Percentiles rank a stretch among this genome's conserved stretches.
Evolutionary conservation across 2,888 invertebrate genomes (phyloP).

Genomic region (Clitarchus hookeri): DNA sequence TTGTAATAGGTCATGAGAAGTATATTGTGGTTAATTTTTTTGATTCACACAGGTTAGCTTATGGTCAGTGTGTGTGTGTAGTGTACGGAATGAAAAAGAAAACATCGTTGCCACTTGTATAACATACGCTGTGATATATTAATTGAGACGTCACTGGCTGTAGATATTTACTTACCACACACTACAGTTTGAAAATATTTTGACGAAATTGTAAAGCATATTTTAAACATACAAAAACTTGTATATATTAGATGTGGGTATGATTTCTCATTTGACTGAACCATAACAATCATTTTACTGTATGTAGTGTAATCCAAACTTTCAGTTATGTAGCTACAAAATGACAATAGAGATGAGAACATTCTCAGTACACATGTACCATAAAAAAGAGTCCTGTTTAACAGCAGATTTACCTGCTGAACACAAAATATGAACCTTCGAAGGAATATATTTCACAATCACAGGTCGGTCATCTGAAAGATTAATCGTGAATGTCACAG

Average conservation of each 20-base stretch:
- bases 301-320: background rate
- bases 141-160: background rate
- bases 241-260: background rate
- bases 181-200: background rate
- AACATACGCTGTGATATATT: constrained; percentile 9
- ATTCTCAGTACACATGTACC: background rate
- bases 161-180: background rate
- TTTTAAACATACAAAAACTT: background rate
- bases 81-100: background rate
- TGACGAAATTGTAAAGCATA: background rate
- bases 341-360: background rate
- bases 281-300: background rate
- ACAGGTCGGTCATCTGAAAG: background rate
- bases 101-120: background rate
- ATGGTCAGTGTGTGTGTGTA: background rate
- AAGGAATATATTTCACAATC: background rate
- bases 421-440: background rate
- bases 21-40: background rate
- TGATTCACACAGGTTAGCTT: background rate
- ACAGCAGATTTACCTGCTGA: background rate
- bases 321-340: background rate
- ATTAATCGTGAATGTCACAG: background rate
- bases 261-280: background rate
- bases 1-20: background rate
- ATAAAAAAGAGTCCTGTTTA: background rate